phyloP scores from a whole-genome alignment of 2,113 vertebrate genomes.

The Puntigrus tetrazona region DNA sequence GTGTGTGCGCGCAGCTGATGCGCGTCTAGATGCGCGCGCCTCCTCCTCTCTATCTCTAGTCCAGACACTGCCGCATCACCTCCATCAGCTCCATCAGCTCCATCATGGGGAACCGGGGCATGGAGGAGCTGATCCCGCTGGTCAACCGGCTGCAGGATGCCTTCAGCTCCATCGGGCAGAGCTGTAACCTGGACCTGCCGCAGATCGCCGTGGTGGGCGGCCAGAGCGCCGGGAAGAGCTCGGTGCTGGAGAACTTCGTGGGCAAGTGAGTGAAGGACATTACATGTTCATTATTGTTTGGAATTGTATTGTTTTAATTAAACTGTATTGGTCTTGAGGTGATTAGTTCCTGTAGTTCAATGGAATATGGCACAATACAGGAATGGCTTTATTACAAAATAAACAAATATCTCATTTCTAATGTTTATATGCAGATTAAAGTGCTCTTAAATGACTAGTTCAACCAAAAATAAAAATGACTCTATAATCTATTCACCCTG shows the following conservation, averaged over 20 bases:
- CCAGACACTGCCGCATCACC: conserved; percentile 30
- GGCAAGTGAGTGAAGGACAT: conserved; percentile 73
- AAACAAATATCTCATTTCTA: no score
- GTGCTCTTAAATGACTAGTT: no score
- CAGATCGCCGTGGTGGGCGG: conserved; percentile 91
- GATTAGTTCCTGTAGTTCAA: no score
- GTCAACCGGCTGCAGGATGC: conserved; percentile 93
- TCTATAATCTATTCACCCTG: no score
- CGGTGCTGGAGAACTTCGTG: conserved; percentile 90
- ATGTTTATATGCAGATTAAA: no score
- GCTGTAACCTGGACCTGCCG: conserved; percentile 87
- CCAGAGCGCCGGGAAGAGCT: conserved; percentile 90
- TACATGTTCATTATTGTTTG: no score
- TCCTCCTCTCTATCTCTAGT: conserved; percentile 62
- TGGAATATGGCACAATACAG: no score
- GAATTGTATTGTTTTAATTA: no score
- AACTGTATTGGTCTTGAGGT: no score
- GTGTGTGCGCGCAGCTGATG: neutral
- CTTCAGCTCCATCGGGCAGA: conserved; percentile 89
- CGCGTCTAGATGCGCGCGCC: conserved; percentile 14
- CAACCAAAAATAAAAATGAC: no score
- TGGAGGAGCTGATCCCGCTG: conserved; percentile 92
- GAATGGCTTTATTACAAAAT: no score
- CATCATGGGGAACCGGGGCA: conserved; percentile 83
- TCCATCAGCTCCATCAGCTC: conserved; percentile 49